phyloP scores from a whole-genome alignment of 1,140 invertebrate genomes.

The Pseudomyrmex gracilis region DNA sequence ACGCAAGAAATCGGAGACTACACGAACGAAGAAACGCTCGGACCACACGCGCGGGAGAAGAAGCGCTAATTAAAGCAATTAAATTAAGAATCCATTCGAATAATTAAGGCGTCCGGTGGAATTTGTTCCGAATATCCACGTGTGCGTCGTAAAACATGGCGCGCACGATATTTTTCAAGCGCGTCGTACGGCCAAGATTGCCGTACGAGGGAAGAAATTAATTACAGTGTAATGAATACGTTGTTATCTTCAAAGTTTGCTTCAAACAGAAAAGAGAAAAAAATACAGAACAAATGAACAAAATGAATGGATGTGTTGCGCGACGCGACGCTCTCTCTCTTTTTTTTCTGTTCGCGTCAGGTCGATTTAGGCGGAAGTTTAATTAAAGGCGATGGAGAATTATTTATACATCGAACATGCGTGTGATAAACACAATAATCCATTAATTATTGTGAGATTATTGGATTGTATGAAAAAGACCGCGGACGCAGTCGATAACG shows the following conservation, averaged over 20 bases:
- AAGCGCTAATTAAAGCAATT: conserved; percentile 72
- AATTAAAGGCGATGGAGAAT: conserved; percentile 33
- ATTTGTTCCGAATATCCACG: conserved; percentile 6
- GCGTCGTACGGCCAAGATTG: background rate
- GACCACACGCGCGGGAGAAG: conserved; percentile 61
- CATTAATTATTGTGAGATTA: conserved; percentile 13
- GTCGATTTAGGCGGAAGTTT: conserved; percentile 1
- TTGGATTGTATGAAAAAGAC: background rate
- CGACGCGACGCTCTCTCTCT: background rate
- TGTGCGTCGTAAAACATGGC: background rate
- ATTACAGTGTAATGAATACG: conserved; percentile 3
- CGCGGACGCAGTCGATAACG: background rate
- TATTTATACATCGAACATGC: background rate
- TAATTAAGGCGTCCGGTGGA: conserved; percentile 70
- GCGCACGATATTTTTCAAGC: conserved; percentile 18
- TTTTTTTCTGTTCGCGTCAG: background rate
- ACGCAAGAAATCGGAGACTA: conserved; percentile 32
- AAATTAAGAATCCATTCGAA: conserved; percentile 76
- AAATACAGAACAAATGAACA: background rate
- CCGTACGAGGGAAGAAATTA: conserved; percentile 6
- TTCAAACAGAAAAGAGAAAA: background rate
- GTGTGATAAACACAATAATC: conserved; percentile 13
- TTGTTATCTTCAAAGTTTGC: conserved; percentile 3
- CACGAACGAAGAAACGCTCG: conserved; percentile 18
- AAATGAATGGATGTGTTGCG: background rate